Conservation (phyloP, 2,113 vertebrate genomes). For the Bubalus kerabau region DNA sequence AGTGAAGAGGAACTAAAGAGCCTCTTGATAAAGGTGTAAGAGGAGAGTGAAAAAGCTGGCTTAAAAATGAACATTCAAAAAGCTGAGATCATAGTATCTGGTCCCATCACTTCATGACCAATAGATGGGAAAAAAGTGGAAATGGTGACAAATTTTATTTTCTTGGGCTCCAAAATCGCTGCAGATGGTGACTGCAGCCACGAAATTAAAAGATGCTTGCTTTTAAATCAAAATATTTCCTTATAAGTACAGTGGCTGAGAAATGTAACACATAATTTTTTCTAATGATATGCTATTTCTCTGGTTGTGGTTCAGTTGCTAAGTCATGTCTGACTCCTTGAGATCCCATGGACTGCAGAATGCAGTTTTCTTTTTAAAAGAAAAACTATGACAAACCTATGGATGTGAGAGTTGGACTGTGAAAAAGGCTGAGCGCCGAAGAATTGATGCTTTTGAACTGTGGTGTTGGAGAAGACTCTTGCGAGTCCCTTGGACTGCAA, state of each 20-base stretch:
- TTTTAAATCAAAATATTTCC: too few relatives aligned
- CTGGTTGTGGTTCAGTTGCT: too few relatives aligned
- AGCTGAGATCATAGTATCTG: neutral
- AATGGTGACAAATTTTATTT: neutral
- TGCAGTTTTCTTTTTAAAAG: neutral
- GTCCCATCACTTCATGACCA: neutral
- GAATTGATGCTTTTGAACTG: too few relatives aligned
- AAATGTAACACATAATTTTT: too few relatives aligned
- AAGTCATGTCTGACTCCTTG: too few relatives aligned
- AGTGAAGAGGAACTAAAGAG: neutral
- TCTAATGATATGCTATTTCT: too few relatives aligned
- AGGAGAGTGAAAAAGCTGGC: neutral
- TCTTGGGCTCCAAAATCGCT: neutral
- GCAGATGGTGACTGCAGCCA: neutral
- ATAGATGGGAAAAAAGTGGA: neutral
- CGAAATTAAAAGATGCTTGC: neutral
- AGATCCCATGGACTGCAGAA: too few relatives aligned
- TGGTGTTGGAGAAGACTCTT: too few relatives aligned
- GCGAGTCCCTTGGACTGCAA: too few relatives aligned
- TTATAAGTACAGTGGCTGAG: too few relatives aligned
- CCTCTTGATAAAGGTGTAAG: neutral
- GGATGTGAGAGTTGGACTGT: too few relatives aligned
- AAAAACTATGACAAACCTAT: neutral
- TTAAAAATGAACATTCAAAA: neutral
- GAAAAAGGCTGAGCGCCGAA: too few relatives aligned